Evolutionary conservation across 2,113 vertebrate genomes (phyloP).

Genomic region (Gorilla gorilla): DNA sequence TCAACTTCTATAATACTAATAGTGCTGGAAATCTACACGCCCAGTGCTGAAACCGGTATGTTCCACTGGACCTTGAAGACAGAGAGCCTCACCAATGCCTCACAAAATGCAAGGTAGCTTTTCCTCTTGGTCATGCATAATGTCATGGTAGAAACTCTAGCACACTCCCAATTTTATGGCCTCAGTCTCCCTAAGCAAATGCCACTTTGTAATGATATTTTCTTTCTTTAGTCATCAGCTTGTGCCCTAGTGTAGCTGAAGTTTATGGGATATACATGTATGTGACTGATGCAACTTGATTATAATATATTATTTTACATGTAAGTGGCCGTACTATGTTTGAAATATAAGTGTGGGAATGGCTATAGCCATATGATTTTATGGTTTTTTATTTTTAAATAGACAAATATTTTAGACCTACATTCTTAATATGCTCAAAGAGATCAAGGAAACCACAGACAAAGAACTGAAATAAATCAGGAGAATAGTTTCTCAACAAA

Average conservation of each 20-base stretch:
- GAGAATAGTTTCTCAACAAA: not conserved
- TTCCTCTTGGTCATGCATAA: not conserved
- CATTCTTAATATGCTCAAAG: not conserved
- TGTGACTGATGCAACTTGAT: not conserved
- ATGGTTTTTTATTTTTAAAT: not conserved
- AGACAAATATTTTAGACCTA: not conserved
- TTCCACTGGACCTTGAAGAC: not conserved
- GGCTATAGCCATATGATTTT: not conserved
- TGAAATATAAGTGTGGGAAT: not conserved
- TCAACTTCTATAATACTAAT: not conserved
- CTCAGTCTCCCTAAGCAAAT: not conserved
- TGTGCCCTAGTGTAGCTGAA: not conserved
- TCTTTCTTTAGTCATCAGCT: not conserved
- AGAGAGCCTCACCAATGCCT: not conserved
- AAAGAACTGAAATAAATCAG: not conserved
- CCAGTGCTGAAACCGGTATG: not conserved
- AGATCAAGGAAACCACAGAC: not conserved
- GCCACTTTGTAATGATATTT: not conserved
- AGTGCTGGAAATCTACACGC: not conserved
- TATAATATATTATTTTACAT: not conserved
- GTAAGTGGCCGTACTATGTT: not conserved
- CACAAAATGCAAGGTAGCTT: not conserved
- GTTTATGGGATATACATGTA: not conserved
- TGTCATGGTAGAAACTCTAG: not conserved
- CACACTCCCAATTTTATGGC: not conserved